phyloP scores from a whole-genome alignment of 2,113 vertebrate species.

The Physeter macrocephalus region DNA sequence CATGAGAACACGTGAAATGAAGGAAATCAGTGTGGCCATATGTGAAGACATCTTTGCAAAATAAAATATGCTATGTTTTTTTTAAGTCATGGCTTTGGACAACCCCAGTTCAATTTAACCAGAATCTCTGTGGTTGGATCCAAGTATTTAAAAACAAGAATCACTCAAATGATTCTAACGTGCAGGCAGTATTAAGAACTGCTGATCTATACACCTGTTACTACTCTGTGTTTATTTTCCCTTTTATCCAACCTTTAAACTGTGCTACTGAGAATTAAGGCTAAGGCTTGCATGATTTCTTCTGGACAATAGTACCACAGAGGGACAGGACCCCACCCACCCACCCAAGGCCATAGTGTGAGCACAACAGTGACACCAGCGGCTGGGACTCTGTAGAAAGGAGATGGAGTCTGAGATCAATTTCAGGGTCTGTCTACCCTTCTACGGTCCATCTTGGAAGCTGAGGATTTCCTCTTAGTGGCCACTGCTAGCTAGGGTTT shows the following conservation, averaged over 20 bases:
- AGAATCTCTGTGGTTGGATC: not conserved
- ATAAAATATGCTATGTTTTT: not conserved
- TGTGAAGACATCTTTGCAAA: not conserved
- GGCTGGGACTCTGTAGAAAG: not conserved
- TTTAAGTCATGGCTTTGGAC: not conserved
- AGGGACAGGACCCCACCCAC: too few species aligned
- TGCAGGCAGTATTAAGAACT: not conserved
- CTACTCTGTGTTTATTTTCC: not conserved
- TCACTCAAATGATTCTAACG: not conserved
- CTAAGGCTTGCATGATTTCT: not conserved
- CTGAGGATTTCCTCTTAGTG: not conserved
- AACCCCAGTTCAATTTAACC: not conserved
- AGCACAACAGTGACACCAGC: not conserved
- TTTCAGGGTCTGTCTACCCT: not conserved
- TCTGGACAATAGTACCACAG: not conserved
- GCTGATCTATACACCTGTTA: not conserved
- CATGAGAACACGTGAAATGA: not conserved
- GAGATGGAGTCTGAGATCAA: not conserved
- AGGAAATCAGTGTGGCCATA: not conserved
- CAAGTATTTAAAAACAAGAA: not conserved
- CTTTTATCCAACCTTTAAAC: not conserved
- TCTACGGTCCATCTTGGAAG: not conserved
- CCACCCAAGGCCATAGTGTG: not conserved
- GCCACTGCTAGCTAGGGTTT: not conserved
- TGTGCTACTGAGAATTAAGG: not conserved